Base-by-base conservation (phyloP, 2,113 vertebrate genomes). In the Amazona guildingii region DNA sequence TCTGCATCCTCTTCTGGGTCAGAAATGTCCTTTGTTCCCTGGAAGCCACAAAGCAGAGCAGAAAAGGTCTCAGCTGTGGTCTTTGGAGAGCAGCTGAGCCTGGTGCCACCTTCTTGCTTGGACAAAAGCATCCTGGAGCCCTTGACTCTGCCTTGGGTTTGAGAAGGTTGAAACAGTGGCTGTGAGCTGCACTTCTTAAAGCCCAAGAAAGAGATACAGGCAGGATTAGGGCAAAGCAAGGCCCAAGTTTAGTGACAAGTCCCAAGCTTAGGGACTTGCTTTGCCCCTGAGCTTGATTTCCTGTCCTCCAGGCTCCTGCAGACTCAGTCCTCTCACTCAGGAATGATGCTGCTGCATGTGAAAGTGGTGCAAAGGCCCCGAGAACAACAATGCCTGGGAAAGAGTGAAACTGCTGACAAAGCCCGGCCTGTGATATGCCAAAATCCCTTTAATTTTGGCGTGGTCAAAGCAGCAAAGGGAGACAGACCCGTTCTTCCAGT, bases 401-500 rank as follows among this genome's bases (percentile, higher is more conserved):
- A 80, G 59, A 67, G 35, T 0, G 4, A 90, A 94, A n/a, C 76
- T 70, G 46, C 76, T 92, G 84, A 31, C 54, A 64, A 31, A 52
- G 72, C 70, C 5, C 2, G 29, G 44, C 49, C 63, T 4, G 6
- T 13, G 79, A 77, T 62, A 27, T 66, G 27, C 55, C 88, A 28
- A 61, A 86, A 94, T 28, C 74, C 76, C 91, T 92, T 87, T 66
- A 89, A 41, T 73, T 92, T 28, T 86, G 90, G 69, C 0, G 11
- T 89, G 93, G 84, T 21, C 57, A 74, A 33, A 63, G 84, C 83
- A 57, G 62, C 44, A 10, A 51, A 92, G 54, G 91, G 49, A 92
- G 81, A 44, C 84, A 64, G 75, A 94, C 95, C 43, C 0, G 89
- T 95, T 92, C 86, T 81, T 52, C 84, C 77, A 66, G 89, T 92